Conservation (phyloP, 2,113 vertebrate genomes). For the Panthera tigris region DNA sequence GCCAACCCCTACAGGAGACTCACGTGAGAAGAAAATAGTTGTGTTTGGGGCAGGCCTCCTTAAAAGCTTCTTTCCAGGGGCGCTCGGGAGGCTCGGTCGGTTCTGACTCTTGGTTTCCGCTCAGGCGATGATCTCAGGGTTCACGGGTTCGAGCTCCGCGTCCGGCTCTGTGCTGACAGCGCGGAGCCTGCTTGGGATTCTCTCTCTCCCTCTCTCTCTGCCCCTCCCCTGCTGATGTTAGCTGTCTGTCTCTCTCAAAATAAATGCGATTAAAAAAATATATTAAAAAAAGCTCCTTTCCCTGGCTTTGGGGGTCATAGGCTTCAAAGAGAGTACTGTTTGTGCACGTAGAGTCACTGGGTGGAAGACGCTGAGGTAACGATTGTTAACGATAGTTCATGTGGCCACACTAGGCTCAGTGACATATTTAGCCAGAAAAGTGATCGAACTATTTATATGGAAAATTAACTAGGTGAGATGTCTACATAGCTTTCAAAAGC, state of each 20-base stretch:
- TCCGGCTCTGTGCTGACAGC: too few relatives aligned
- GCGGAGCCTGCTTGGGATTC: too few relatives aligned
- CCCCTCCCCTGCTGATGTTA: too few relatives aligned
- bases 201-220: too few relatives aligned
- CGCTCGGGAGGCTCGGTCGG: too few relatives aligned
- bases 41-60: background rate
- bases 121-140: too few relatives aligned
- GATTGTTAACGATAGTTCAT: fast-evolving
- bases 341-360: background rate
- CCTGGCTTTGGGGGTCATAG: background rate
- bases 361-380: fast-evolving
- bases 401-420: fast-evolving
- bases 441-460: background rate
- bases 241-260: too few relatives aligned
- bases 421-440: background rate
- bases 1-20: background rate
- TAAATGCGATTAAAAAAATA: too few relatives aligned
- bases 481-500: background rate
- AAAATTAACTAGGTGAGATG: background rate
- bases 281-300: background rate
- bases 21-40: fast-evolving
- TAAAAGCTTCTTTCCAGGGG: background rate
- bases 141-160: too few relatives aligned
- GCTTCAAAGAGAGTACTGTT: fast-evolving
- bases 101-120: too few relatives aligned